Evolutionary conservation across 2,113 vertebrate species (phyloP), one percentile per base, ranked within the genome.

Genomic region (Rhinogobius similis): DNA sequence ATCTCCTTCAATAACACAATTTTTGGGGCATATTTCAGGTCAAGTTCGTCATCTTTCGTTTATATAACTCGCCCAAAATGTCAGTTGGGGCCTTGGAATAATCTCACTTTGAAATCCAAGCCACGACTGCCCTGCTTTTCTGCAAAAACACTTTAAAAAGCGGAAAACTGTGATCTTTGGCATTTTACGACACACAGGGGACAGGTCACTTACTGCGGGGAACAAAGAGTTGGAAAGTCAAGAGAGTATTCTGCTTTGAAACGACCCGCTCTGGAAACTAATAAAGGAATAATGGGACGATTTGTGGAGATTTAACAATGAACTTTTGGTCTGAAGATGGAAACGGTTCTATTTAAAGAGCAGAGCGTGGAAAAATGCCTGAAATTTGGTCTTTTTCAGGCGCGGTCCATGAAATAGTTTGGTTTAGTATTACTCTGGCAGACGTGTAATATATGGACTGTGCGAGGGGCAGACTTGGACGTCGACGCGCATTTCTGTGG

Each of bases 321-420:
- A 82, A 67, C 81, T 12, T 5, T 90, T 80, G 84, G 81, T 79
- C 77, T 78, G 79, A 84, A 87, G 82, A 86, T 88, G 89, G 87
- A 88, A 88, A 91, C 56, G n/a, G 69, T 32, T 84, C 88, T 90
- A 91, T 91, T 89, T 91, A 90, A 90, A 90, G 86, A 64, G 52
- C 23, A 1, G 62, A 43, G 67, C 76, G 76, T 88, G 87, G 86
- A 89, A 85, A 83, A 86, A 82, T 68, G 70, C 83, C 76, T 86
- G 77, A 85, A 76, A 81, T 58, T 65, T 75, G 81, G 68, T 81
- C 77, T 85, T 80, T 83, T 77, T 79, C 73, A 77, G 73, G 73
- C 72, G 66, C 70, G 16, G 78, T 67, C 73, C 27, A 77, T 27
- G 69, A 84, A 86, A 86, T 74, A 84, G 67, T 53, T 65, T 73